A percentile compares a stretch with the other conserved stretches of the same genome.
Evolutionary conservation across 2,113 vertebrate species (phyloP).

Genomic region (Aldabrachelys gigantea): DNA sequence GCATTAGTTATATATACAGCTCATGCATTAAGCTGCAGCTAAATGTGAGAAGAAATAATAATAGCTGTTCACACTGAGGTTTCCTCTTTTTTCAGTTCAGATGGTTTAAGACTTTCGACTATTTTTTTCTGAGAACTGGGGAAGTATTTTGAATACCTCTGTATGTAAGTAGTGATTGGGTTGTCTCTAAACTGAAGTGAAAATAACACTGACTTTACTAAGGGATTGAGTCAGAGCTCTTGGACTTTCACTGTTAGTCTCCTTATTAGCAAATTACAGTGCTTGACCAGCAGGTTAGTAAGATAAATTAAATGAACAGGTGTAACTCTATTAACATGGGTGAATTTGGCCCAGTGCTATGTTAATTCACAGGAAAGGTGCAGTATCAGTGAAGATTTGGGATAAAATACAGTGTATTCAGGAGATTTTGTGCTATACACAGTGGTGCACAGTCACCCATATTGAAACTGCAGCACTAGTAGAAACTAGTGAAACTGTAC

Average conservation of each 20-base stretch:
- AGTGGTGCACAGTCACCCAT: neutral
- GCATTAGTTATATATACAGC: constrained; percentile 57
- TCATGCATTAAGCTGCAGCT: constrained; percentile 66
- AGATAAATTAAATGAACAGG: neutral
- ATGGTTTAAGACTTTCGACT: constrained; percentile 56
- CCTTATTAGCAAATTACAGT: neutral
- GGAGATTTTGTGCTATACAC: neutral
- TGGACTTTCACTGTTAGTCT: constrained; percentile 31
- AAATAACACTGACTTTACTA: constrained; percentile 47
- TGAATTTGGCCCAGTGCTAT: neutral
- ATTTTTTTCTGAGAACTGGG: constrained; percentile 67
- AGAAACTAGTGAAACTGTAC: neutral
- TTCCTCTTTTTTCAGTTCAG: constrained; percentile 58
- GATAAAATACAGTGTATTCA: neutral
- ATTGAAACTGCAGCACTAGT: neutral
- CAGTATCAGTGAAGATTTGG: neutral
- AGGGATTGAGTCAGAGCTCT: constrained; percentile 38
- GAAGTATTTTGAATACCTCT: constrained; percentile 58
- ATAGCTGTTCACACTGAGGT: constrained; percentile 33
- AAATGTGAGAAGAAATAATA: constrained; percentile 57
- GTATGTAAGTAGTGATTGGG: constrained; percentile 32
- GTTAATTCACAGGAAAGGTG: neutral
- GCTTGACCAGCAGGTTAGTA: neutral
- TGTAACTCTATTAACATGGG: neutral
- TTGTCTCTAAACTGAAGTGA: constrained; percentile 54